These are phyloP conservation scores for Eupithecia pulchellata DNA, from an alignment of 2,888 invertebrate species.

Conservation along the genomic window DNA sequence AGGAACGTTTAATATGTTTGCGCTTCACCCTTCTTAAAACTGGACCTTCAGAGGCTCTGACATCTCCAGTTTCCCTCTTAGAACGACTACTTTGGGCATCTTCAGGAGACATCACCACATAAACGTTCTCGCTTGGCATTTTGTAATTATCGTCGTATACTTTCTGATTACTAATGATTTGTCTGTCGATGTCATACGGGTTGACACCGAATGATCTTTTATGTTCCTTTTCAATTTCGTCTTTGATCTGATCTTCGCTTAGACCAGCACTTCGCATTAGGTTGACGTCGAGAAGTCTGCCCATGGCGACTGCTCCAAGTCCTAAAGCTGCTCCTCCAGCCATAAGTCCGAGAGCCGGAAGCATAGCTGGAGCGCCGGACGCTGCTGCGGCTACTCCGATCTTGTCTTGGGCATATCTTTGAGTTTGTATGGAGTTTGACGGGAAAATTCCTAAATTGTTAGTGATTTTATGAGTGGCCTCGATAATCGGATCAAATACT, in stretches of 20 bases:
- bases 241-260: conserved; percentile 70
- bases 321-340: conserved; percentile 93
- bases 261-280: conserved; percentile 84
- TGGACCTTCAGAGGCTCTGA: conserved; percentile 33
- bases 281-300: conserved; percentile 88
- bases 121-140: conserved; percentile 83
- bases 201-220: conserved; percentile 78
- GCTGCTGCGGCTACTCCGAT: conserved; percentile 86
- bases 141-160: conserved; percentile 81
- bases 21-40: conserved; percentile 62
- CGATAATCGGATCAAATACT: conserved; percentile 90
- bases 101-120: conserved; percentile 81
- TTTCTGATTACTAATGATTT: conserved; percentile 74
- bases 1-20: conserved; percentile 65
- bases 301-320: conserved; percentile 92
- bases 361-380: conserved; percentile 86
- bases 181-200: conserved; percentile 75
- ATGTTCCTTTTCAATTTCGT: conserved; percentile 82
- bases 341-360: conserved; percentile 91
- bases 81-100: conserved; percentile 61
- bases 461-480: conserved; percentile 92
- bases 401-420: conserved; percentile 86
- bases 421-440: conserved; percentile 73
- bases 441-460: conserved; percentile 89
- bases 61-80: conserved; percentile 63